phyloP scores from a whole-genome alignment of 2,888 invertebrate genomes.

The Halictus quadricinctus region DNA sequence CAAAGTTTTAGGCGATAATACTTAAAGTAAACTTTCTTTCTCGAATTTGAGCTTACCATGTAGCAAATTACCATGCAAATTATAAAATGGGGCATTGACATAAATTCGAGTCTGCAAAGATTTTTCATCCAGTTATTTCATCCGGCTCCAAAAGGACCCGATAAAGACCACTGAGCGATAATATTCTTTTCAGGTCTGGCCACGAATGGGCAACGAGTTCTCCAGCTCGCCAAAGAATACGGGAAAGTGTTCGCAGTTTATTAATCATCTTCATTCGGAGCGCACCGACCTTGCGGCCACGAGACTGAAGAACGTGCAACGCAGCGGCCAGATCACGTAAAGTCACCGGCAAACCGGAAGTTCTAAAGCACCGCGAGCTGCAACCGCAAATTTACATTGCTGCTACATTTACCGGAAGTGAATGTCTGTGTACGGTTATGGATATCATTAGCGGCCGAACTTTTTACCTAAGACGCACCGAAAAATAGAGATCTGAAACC shows the following conservation, averaged over 20 bases:
- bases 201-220: neutral
- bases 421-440: conserved; percentile 22
- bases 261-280: neutral
- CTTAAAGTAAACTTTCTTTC: neutral
- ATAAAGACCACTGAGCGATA: neutral
- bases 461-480: neutral
- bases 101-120: neutral
- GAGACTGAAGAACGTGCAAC: conserved; percentile 3
- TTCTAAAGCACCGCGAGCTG: conserved; percentile 10
- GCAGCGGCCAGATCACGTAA: neutral
- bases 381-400: conserved; percentile 35
- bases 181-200: neutral
- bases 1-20: neutral
- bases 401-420: conserved; percentile 47
- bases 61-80: too few relatives aligned
- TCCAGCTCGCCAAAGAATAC: neutral
- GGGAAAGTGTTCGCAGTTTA: conserved; percentile 8
- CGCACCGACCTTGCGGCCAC: neutral
- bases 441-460: neutral
- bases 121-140: neutral
- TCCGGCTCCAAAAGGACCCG: neutral
- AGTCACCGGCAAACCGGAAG: conserved; percentile 25
- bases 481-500: neutral
- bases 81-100: neutral
- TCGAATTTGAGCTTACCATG: too few relatives aligned